Evolutionary conservation across 2,888 invertebrate species (phyloP).

Genomic region (Poecilobothrus nobilitatus): DNA sequence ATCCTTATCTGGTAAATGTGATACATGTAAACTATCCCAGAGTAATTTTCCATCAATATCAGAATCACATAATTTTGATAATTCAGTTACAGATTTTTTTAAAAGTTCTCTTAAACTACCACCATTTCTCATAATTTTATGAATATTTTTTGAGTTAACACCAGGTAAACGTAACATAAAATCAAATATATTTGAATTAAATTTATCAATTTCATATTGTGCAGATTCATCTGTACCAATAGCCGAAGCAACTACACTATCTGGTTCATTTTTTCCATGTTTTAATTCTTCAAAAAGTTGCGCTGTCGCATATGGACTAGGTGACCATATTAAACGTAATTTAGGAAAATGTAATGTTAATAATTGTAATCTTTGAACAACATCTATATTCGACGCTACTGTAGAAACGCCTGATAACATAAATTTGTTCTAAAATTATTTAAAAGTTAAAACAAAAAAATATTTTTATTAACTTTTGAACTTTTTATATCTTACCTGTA

Average conservation of each 20-base stretch:
- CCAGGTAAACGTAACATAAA: conserved; percentile 83
- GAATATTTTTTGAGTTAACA: conserved; percentile 76
- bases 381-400: conserved; percentile 55
- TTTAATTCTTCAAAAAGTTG: conserved; percentile 94
- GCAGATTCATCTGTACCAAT: conserved; percentile 60
- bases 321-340: conserved; percentile 90
- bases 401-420: conserved; percentile 64
- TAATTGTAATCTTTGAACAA: conserved; percentile 79
- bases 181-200: conserved; percentile 65
- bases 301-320: conserved; percentile 90
- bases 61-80: conserved; percentile 64
- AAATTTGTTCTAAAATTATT: conserved; percentile 57
- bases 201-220: conserved; percentile 58
- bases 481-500: conserved; percentile 54
- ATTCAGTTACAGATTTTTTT: conserved; percentile 55
- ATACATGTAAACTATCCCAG: conserved; percentile 61
- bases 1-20: conserved; percentile 51
- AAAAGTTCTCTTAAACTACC: conserved; percentile 57
- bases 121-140: conserved; percentile 65
- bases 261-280: conserved; percentile 76
- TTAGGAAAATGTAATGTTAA: conserved; percentile 93
- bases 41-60: conserved; percentile 59
- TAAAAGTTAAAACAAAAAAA: too few relatives aligned
- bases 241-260: conserved; percentile 59
- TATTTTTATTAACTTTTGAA: too few relatives aligned